phyloP scores from a whole-genome alignment of 1,140 invertebrate genomes.

The Periplaneta americana region DNA sequence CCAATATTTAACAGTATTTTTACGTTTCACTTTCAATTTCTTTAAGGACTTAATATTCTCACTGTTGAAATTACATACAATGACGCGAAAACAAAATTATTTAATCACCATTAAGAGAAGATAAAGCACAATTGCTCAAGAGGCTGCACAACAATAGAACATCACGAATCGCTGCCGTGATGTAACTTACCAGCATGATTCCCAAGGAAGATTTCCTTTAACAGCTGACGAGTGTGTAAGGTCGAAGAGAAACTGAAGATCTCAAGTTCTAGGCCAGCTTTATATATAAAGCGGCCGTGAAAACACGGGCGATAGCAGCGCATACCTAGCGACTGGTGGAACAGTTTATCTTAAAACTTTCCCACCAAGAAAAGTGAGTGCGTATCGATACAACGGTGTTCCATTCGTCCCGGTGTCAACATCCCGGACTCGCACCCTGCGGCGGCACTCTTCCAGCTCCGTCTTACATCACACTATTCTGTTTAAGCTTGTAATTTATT shows the following conservation, averaged over 20 bases:
- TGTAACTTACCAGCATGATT: not conserved
- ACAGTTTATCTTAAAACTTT: not conserved
- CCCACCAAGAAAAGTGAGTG: not conserved
- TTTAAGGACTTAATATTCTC: no score
- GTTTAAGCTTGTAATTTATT: no score
- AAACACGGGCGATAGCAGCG: not conserved
- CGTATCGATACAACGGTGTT: no score
- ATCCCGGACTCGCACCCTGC: no score
- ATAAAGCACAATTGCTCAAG: no score
- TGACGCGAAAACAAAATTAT: not conserved
- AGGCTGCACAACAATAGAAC: no score
- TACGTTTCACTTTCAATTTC: no score
- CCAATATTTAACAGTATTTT: no score
- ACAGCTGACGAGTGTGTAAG: not conserved
- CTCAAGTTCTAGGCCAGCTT: not conserved
- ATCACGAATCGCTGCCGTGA: no score
- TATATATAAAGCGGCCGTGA: not conserved
- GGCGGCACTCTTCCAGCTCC: no score
- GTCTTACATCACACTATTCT: no score
- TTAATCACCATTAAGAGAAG: not conserved
- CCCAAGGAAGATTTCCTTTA: not conserved
- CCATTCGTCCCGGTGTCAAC: no score
- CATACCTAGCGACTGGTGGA: not conserved
- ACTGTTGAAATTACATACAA: not conserved
- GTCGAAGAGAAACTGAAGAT: not conserved